Evolutionary conservation across 1,140 invertebrate species (phyloP).

Genomic region (fruit fly (Drosophila melanogaster)): Release_6_plus_ISO1_MT NT_037436.4:6435001-6435500

Average conservation of each 20-base stretch:
- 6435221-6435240: not conserved
- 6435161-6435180: no score
- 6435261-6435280: constrained; percentile 14
- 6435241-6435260: constrained; percentile 1
- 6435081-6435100: no score
- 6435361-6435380: constrained; percentile 15
- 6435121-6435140: no score
- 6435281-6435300: constrained; percentile 7
- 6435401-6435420: constrained; percentile 23
- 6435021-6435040: not conserved
- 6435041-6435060: not conserved
- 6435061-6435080: not conserved
- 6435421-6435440: not conserved
- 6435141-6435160: no score
- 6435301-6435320: constrained; percentile 24
- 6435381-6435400: constrained; percentile 39
- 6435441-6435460: not conserved
- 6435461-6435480: constrained; percentile 10
- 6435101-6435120: no score
- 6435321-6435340: constrained; percentile 11
- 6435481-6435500: constrained; percentile 51
- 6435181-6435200: not conserved
- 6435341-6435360: constrained; percentile 24
- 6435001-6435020: not conserved
- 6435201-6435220: constrained; percentile 11